Evolutionary conservation across 2,888 invertebrate species (phyloP), one percentile per base, ranked within the genome.

Genomic region (Ophion ventricosus): DNA sequence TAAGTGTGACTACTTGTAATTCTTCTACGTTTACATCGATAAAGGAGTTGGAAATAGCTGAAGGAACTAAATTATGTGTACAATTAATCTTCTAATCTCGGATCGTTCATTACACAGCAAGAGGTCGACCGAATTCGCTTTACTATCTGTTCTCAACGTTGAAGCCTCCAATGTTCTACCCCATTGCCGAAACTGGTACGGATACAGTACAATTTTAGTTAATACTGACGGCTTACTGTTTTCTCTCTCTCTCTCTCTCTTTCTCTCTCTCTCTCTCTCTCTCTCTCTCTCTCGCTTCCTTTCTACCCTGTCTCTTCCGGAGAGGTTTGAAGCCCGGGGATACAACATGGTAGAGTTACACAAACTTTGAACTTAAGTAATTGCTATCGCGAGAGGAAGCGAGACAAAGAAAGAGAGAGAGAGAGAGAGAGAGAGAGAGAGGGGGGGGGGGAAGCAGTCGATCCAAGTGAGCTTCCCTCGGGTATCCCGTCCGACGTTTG

Each of bases 321-420:
- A 83, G 43, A 23, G 61, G 82, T 64, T 76, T 75, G 85, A 86
- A 23, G 81, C 78, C 70, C 17, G 75, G 78, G 81, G 84, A 64
- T 75, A 69, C 67, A 72, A 79, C 72, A 69, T 67, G 76, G 82
- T 66, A 66, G 83, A 74, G 84, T 82, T 84, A 81, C 84, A 77
- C 86, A 88, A 88, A 88, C 89, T 88, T 87, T 84, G 82, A 87
- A 87, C 86, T 87, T 84, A 86, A 89, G 88, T 89, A 88, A 89
- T 89, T 89, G 88, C 87, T 83, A 83, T 80, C 82, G 78, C 69
- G 72, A 78, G 81, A 70, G 25, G 66, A 49, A 29, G 29, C 29
- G 61, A 56, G 81, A 70, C n/a, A 59, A 49, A 23, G 26, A 20
- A 43, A 40, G 23, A 57, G 23, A 26, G 77, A 23, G 40, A 54